phyloP scores from a whole-genome alignment of 2,797 vertebrate genomes.

The Gambelia wislizenii region DNA sequence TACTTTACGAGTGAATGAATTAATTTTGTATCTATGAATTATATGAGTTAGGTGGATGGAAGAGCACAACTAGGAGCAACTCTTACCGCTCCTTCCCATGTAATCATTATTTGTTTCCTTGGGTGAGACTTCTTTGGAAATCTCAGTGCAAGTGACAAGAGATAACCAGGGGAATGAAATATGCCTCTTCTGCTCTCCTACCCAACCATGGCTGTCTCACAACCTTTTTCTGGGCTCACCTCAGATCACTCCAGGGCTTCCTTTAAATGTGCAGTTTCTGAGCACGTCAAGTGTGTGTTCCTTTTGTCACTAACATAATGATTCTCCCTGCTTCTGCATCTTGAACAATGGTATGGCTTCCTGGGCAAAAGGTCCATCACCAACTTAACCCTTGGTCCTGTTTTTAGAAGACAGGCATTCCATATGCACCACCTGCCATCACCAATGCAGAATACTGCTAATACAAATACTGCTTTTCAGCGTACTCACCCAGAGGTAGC shows the following conservation, averaged over 20 bases:
- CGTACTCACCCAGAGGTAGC: constrained; percentile 90
- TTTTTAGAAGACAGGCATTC: background rate
- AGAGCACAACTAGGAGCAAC: background rate
- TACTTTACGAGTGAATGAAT: constrained; percentile 29
- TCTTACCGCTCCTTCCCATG: background rate
- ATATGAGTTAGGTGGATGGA: background rate
- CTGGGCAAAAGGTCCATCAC: background rate
- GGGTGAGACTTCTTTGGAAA: background rate
- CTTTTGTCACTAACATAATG: background rate
- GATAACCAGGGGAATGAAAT: background rate
- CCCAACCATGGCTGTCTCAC: background rate
- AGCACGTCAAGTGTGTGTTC: background rate
- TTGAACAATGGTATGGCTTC: background rate
- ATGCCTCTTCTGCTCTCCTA: background rate
- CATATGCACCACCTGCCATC: background rate
- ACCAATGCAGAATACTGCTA: background rate
- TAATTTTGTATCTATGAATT: background rate
- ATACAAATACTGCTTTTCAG: background rate
- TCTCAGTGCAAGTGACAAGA: background rate
- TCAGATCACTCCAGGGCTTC: background rate
- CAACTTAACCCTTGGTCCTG: background rate
- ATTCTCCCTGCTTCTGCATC: background rate
- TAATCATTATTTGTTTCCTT: background rate
- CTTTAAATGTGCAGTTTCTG: background rate
- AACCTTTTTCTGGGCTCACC: background rate